Evolutionary conservation across 2,797 vertebrate genomes (phyloP).

Genomic region (Apodemus agrarius): DNA sequence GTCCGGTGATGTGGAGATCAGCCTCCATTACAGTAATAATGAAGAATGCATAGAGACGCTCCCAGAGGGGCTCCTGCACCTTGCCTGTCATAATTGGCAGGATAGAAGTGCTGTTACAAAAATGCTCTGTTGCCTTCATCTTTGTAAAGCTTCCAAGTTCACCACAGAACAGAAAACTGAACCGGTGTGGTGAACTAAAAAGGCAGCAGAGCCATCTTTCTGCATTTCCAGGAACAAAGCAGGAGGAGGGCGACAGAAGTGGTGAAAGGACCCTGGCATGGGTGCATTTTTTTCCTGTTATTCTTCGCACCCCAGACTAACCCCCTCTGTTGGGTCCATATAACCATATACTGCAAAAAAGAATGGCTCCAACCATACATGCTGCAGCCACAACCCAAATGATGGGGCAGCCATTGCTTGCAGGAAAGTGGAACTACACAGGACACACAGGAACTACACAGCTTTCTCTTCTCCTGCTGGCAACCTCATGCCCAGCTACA

Average conservation of each 20-base stretch:
- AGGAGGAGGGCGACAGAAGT: constrained; percentile 54
- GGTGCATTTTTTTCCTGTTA: constrained; percentile 58
- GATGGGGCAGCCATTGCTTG: too few relatives aligned
- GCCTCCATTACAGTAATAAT: constrained; percentile 64
- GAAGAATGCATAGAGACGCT: constrained; percentile 68
- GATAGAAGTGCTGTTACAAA: constrained; percentile 53
- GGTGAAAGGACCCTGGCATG: constrained; percentile 63
- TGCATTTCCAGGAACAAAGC: constrained; percentile 59
- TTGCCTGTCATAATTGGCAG: constrained; percentile 41
- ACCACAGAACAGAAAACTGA: constrained; percentile 72
- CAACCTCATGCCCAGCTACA: neutral
- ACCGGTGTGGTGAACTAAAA: constrained; percentile 74
- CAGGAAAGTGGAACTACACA: accelerated
- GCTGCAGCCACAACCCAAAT: accelerated
- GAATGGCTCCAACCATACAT: constrained; percentile 39
- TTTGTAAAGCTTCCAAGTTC: constrained; percentile 69
- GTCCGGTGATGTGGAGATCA: constrained; percentile 39
- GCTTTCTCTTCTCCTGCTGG: neutral
- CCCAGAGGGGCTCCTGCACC: constrained; percentile 10
- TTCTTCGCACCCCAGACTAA: constrained; percentile 68
- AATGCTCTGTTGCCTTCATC: neutral
- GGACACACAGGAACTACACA: too few relatives aligned
- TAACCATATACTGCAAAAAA: constrained; percentile 57
- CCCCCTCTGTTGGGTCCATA: constrained; percentile 59
- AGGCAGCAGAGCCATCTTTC: constrained; percentile 49